A percentile compares a stretch with the other conserved stretches of the same genome.
phyloP scores from a whole-genome alignment of 2,797 vertebrate genomes.

The Podargus strigoides region DNA sequence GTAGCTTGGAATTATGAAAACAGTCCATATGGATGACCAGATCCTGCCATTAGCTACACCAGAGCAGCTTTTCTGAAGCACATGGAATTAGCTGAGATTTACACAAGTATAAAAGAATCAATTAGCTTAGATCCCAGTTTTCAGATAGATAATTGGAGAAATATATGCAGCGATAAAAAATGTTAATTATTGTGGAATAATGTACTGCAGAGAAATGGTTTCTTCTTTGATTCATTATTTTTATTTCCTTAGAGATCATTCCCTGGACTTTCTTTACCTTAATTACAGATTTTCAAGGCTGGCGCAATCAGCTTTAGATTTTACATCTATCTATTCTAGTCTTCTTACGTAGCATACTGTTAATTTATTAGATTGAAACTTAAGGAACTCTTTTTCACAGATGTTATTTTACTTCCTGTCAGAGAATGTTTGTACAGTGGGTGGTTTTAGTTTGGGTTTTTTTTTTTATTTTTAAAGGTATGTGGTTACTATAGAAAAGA shows the following conservation, averaged over 20 bases:
- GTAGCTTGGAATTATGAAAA: background rate
- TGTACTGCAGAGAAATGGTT: constrained; percentile 24
- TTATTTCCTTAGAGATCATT: constrained; percentile 43
- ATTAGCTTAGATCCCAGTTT: constrained; percentile 13
- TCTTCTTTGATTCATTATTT: constrained; percentile 33
- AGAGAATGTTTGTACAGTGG: background rate
- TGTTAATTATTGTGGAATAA: constrained; percentile 44
- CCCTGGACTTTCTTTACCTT: constrained; percentile 9
- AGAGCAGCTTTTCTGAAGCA: background rate
- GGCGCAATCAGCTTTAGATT: background rate
- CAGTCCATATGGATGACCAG: background rate
- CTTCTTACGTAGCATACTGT: background rate
- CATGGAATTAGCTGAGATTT: constrained; percentile 30
- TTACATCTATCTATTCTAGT: background rate
- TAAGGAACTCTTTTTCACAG: background rate
- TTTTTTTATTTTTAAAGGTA: background rate
- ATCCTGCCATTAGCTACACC: background rate
- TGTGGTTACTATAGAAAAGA: background rate
- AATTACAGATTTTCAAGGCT: constrained; percentile 33
- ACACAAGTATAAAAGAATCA: constrained; percentile 13
- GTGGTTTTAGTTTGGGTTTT: background rate
- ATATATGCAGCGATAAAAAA: constrained; percentile 17
- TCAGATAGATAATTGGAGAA: constrained; percentile 33
- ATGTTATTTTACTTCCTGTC: background rate
- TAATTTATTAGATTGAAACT: background rate